These are phyloP conservation scores for Porites australiensis DNA, from an alignment of 64 coral and sea anemone species.

Conservation along the genomic window DNA sequence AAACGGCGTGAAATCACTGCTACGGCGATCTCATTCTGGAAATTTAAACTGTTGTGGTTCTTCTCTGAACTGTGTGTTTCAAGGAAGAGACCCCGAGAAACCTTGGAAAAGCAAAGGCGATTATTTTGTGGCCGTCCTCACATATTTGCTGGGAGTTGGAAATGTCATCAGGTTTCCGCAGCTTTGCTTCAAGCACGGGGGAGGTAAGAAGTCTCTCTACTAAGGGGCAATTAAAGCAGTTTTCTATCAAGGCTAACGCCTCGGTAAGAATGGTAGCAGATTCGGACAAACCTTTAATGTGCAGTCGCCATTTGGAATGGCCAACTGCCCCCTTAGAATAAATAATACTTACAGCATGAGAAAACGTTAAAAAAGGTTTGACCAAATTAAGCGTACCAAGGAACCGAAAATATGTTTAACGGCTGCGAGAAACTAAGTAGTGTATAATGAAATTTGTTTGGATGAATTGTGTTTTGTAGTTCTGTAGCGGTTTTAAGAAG, in stretches of 20 bases:
- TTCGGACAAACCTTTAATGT: too few species aligned
- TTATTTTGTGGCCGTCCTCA: constrained; percentile 48
- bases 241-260: neutral
- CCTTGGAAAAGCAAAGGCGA: constrained; percentile 75
- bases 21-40: neutral
- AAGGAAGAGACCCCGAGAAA: constrained; percentile 34
- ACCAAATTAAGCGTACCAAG: too few species aligned
- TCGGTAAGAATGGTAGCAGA: too few species aligned
- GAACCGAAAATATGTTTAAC: too few species aligned
- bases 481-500: too few species aligned
- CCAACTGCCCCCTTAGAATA: too few species aligned
- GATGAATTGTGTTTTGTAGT: too few species aligned
- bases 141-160: constrained; percentile 83
- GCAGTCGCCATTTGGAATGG: too few species aligned
- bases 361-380: too few species aligned
- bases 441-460: too few species aligned
- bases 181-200: constrained; percentile 85
- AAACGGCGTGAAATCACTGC: neutral
- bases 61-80: neutral
- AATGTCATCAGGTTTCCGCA: constrained; percentile 84
- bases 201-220: constrained; percentile 56
- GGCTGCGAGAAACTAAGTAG: too few species aligned
- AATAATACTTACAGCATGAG: too few species aligned
- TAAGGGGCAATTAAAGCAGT: neutral
- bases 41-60: constrained; percentile 6